Evolutionary conservation across 2,888 invertebrate species (phyloP), one percentile per base, ranked within the genome.

Genomic region (Ichneumoninae sp.): DNA sequence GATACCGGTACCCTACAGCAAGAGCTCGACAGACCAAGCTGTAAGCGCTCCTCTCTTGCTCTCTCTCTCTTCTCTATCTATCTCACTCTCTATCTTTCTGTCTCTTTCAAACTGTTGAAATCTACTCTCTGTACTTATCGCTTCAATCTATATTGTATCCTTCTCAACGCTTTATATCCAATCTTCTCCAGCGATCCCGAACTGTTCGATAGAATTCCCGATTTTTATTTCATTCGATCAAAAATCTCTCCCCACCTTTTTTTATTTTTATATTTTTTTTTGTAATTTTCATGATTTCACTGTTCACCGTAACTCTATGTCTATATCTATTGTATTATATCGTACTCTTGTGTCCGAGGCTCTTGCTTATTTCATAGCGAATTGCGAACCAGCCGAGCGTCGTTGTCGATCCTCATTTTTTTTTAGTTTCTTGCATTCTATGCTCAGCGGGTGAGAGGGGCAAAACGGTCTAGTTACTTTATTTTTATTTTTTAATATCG

Each of bases 11-110:
- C 99, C 98, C 95, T 98, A 98, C 97, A 98, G 98, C 98, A 98
- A 98, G 98, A 98, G 98, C 95, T 98, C 98, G 95, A 99, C 98
- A 96, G 99, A 99, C 96, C 99, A 99, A 98, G 98, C 98, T 98
- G 99, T 99, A 99, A 99, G 99, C 97, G 93, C 93, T 93, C 93
- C 92, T 93, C 93, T 93, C 92, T 92, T 95, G 95, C 96, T 96
- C 95, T 95, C 95, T 92, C 88, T 91, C 88, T 90, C 87, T 88
- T 90, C 89, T 89, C 88, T 91, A 86, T 90, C 87, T 89, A 88
- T 91, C 85, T 89, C 84, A 90, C 89, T 90, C 81, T 90, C 88
- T 90, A 86, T 88, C 81, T 86, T 69, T 69, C 57, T 85, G 44
- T 83, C 63, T 80, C 76, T 86, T 82, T 87, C 83, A 77, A 75